phyloP scores from a whole-genome alignment of 2,888 invertebrate genomes.

The Leptinotarsa juncta region DNA sequence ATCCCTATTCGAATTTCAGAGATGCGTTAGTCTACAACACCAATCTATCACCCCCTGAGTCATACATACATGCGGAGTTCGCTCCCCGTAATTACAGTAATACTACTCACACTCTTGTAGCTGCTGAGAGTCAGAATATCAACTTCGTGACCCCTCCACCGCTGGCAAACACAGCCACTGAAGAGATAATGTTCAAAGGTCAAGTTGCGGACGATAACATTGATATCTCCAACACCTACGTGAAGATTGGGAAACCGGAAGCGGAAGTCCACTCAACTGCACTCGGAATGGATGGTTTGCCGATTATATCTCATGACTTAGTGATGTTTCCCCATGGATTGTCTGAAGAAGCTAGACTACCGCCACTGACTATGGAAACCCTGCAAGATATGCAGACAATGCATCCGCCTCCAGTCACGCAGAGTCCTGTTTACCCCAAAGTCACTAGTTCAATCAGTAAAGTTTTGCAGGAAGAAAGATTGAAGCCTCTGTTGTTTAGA shows the following conservation, averaged over 20 bases:
- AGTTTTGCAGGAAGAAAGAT: slow-evolving; percentile 53
- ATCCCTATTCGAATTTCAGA: slow-evolving; percentile 39
- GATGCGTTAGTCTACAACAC: slow-evolving; percentile 48
- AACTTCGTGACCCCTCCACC: slow-evolving; percentile 57
- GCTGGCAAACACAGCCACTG: slow-evolving; percentile 45
- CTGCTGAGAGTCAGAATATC: slow-evolving; percentile 54
- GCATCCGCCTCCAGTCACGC: slow-evolving; percentile 69
- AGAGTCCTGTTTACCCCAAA: slow-evolving; percentile 50
- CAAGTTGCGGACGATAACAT: slow-evolving; percentile 63
- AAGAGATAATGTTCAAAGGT: slow-evolving; percentile 62
- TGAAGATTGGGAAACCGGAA: slow-evolving; percentile 65
- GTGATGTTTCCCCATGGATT: slow-evolving; percentile 49
- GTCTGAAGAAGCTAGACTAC: slow-evolving; percentile 25
- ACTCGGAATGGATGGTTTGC: slow-evolving; percentile 49
- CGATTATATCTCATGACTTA: slow-evolving; percentile 49
- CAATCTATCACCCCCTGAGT: slow-evolving; percentile 52
- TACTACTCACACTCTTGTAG: slow-evolving; percentile 48
- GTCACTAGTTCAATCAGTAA: slow-evolving; percentile 47
- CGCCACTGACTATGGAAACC: slow-evolving; percentile 55
- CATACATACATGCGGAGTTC: slow-evolving; percentile 52
- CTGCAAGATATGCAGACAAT: slow-evolving; percentile 72
- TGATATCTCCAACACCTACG: slow-evolving; percentile 63
- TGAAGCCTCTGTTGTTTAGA: slow-evolving; percentile 5
- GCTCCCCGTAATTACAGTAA: slow-evolving; percentile 48
- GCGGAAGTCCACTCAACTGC: slow-evolving; percentile 63